Conservation (phyloP, 2,888 invertebrate genomes). For the Drosophila diplacantha region DNA sequence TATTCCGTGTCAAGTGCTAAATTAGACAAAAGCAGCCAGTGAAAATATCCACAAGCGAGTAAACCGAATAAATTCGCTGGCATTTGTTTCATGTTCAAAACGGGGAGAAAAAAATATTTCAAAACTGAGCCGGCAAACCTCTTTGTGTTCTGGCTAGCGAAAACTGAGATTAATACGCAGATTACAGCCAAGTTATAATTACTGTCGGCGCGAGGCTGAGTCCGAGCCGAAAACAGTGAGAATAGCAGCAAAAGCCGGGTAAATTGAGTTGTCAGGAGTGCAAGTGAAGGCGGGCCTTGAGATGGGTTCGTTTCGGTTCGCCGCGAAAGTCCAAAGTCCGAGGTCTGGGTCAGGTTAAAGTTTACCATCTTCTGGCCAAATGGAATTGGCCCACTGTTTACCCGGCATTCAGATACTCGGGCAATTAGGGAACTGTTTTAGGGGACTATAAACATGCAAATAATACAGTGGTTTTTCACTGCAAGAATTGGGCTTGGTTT, state of each 20-base stretch:
- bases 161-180: conserved; percentile 60
- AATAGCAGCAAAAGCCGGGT: conserved; percentile 12
- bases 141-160: conserved; percentile 23
- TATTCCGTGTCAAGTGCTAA: conserved; percentile 64
- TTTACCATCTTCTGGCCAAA: conserved; percentile 9
- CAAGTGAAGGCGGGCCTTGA: conserved; percentile 40
- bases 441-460: conserved; percentile 23
- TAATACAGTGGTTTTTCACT: conserved; percentile 13
- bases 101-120: conserved; percentile 3
- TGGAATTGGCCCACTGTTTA: conserved; percentile 42
- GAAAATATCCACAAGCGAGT: conserved; percentile 36
- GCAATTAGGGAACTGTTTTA: conserved; percentile 39
- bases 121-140: conserved; percentile 24
- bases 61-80: conserved; percentile 40
- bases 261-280: conserved; percentile 62
- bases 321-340: conserved; percentile 3
- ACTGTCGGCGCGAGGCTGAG: conserved; percentile 22
- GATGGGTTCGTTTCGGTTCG: conserved; percentile 37
- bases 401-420: conserved; percentile 37
- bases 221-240: background rate
- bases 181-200: conserved; percentile 62
- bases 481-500: background rate
- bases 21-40: conserved; percentile 41
- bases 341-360: conserved; percentile 26
- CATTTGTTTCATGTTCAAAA: conserved; percentile 33